phyloP scores from a whole-genome alignment of 1,140 invertebrate species.

The Macrobrachium rosenbergii region DNA sequence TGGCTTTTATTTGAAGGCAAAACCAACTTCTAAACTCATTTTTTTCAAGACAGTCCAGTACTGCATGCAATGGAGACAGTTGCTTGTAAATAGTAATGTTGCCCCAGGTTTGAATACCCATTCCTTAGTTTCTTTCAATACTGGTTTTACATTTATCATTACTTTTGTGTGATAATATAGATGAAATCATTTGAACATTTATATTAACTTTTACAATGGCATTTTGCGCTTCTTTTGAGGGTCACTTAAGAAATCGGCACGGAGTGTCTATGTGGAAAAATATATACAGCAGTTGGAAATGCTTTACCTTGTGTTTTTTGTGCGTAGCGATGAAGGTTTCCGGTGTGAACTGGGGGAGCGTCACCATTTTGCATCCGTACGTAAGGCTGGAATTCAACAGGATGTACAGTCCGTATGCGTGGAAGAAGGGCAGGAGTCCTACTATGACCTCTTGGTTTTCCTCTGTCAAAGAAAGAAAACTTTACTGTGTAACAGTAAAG shows the following conservation, averaged over 20 bases:
- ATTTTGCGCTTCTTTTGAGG: not conserved
- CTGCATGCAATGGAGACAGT: no score
- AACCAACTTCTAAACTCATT: no score
- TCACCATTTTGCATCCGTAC: slow-evolving; percentile 69
- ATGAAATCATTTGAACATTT: no score
- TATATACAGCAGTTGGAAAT: not conserved
- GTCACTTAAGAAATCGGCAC: not conserved
- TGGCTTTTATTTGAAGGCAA: no score
- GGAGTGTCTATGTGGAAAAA: no score
- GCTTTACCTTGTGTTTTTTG: slow-evolving; percentile 70
- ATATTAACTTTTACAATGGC: not conserved
- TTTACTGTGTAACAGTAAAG: not conserved
- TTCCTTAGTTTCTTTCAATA: no score
- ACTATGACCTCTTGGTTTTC: slow-evolving; percentile 5
- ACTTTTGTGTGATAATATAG: no score
- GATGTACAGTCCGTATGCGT: slow-evolving; percentile 16
- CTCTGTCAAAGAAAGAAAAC: not conserved
- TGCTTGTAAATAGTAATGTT: no score
- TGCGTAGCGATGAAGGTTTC: slow-evolving; percentile 70
- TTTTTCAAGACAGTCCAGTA: no score
- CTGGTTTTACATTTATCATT: no score
- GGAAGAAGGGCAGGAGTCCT: slow-evolving; percentile 21
- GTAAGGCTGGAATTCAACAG: not conserved
- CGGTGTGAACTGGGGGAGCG: slow-evolving; percentile 71
- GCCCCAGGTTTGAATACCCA: no score